phyloP scores from a whole-genome alignment of 2,888 invertebrate species.

The Epinotia bilunana region DNA sequence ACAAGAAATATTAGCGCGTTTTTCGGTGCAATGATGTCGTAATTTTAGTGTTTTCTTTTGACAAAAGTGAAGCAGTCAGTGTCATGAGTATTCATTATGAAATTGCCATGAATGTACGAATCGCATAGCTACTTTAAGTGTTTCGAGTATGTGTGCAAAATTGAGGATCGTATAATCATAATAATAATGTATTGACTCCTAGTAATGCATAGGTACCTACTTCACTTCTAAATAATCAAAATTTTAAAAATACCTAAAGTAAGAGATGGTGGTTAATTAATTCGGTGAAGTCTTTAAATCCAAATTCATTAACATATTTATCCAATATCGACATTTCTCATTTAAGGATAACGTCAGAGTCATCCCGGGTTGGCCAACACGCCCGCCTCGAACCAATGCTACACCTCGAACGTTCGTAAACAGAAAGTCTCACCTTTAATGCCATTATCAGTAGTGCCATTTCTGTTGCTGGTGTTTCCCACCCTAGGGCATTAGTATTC shows the following conservation, averaged over 20 bases:
- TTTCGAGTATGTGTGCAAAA: no score
- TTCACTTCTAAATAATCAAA: no score
- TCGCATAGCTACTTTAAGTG: no score
- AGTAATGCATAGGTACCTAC: no score
- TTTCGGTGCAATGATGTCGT: background rate
- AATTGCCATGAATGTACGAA: background rate
- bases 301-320: background rate
- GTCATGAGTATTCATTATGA: background rate
- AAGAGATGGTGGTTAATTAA: background rate
- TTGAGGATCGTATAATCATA: background rate
- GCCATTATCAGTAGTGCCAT: conserved; percentile 66
- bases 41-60: background rate
- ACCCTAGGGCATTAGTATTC: conserved; percentile 79
- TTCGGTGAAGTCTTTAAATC: background rate
- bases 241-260: no score
- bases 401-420: conserved; percentile 48
- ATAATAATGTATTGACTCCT: no score
- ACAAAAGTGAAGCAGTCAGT: background rate
- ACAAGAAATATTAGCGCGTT: background rate
- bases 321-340: background rate
- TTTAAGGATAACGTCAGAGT: background rate
- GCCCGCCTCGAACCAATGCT: conserved; percentile 1
- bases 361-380: conserved; percentile 14
- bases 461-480: conserved; percentile 70
- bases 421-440: conserved; percentile 50